phyloP scores from a whole-genome alignment of 2,113 vertebrate species.

The Cynoglossus semilaevis region DNA sequence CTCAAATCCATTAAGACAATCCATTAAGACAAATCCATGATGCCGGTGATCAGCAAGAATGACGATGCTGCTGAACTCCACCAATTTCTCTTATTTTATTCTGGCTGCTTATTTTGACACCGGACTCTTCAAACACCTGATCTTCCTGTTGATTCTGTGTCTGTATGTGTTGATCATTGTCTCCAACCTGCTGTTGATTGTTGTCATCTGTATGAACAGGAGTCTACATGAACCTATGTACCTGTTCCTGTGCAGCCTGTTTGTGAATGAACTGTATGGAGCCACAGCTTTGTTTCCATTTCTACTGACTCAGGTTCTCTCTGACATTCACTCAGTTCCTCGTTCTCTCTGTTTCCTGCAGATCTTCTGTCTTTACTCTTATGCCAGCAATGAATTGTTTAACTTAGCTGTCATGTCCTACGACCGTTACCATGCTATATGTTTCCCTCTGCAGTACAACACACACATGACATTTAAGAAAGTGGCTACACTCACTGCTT shows the following conservation, averaged over 20 bases:
- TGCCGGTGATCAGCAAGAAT: background rate
- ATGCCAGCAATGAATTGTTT: background rate
- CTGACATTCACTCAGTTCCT: background rate
- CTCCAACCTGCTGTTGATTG: background rate
- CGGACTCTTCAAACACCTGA: background rate
- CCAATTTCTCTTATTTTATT: background rate
- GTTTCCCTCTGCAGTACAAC: constrained; percentile 15
- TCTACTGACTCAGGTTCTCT: background rate
- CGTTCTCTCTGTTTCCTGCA: background rate
- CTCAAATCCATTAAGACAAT: too few relatives aligned
- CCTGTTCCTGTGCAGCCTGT: constrained; percentile 13
- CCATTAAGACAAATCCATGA: background rate
- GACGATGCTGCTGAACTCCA: background rate
- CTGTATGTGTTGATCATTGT: background rate
- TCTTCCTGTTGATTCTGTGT: background rate
- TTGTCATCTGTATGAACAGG: background rate
- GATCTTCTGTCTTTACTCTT: constrained; percentile 4
- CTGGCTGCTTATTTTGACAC: background rate
- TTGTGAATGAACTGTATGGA: constrained; percentile 4
- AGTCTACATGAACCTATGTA: constrained; percentile 6
- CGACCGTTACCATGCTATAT: constrained; percentile 19
- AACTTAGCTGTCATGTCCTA: constrained; percentile 24
- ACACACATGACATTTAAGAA: background rate
- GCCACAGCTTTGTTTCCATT: background rate
- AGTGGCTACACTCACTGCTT: constrained; percentile 3